Percentiles rank a stretch among this genome's conserved stretches.
Evolutionary conservation across 2,888 invertebrate genomes (phyloP).

Genomic region (Dicycla oo): DNA sequence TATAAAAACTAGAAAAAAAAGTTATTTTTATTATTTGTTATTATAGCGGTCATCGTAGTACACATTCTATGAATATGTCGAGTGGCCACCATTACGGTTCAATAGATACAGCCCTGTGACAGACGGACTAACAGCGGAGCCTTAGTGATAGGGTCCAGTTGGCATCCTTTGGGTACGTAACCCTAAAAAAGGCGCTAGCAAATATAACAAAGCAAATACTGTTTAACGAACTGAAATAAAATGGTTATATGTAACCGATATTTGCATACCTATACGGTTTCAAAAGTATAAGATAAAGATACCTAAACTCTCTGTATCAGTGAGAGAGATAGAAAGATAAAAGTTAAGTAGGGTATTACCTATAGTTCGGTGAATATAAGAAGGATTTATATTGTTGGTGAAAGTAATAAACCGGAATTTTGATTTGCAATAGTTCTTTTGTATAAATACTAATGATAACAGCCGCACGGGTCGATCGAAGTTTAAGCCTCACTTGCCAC

Average conservation of each 20-base stretch:
- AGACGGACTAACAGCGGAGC: too few species aligned
- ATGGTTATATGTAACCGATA: conserved; percentile 57
- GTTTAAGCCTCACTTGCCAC: too few species aligned
- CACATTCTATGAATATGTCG: too few species aligned
- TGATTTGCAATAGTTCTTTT: background rate
- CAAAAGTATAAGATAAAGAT: conserved; percentile 11
- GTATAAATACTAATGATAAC: too few species aligned
- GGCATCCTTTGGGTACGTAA: background rate
- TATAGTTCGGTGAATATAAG: background rate
- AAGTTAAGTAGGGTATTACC: background rate
- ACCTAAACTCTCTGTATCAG: background rate
- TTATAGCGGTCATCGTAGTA: too few species aligned
- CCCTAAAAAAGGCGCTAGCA: conserved; percentile 1
- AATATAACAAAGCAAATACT: conserved; percentile 50
- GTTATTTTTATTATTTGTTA: too few species aligned
- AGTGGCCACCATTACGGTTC: too few species aligned
- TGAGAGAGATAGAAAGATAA: conserved; percentile 1
- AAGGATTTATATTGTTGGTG: background rate
- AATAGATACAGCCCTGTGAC: too few species aligned
- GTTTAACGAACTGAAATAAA: conserved; percentile 71
- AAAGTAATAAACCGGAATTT: background rate
- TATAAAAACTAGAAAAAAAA: too few species aligned
- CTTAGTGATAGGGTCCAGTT: too few species aligned
- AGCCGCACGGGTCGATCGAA: too few species aligned
- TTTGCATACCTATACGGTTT: conserved; percentile 26